A percentile compares a stretch with the other conserved stretches of the same genome.
phyloP scores from a whole-genome alignment of 2,888 invertebrate species.

The Nysson spinosus region DNA sequence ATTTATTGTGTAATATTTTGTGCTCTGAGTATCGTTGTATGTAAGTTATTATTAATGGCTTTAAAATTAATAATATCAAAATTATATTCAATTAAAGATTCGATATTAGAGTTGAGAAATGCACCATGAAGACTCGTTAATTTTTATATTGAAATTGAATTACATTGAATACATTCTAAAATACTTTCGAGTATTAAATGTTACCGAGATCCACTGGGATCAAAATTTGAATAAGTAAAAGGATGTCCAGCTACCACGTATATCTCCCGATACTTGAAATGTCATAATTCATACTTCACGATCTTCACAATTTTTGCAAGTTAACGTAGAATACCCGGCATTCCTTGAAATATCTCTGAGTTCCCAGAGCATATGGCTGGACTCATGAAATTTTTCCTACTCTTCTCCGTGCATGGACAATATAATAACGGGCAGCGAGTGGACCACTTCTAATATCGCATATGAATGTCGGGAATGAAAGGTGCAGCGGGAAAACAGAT shows the following conservation, averaged over 20 bases:
- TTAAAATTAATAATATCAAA: no score
- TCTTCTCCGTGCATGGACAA: background rate
- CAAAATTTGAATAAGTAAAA: no score
- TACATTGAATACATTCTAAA: background rate
- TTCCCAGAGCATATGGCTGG: background rate
- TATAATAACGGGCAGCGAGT: slow-evolving; percentile 34
- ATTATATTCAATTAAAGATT: no score
- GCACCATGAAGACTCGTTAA: no score
- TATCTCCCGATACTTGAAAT: background rate
- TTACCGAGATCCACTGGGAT: no score
- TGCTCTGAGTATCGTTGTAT: no score
- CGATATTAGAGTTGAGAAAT: no score
- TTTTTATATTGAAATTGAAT: background rate
- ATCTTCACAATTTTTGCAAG: background rate
- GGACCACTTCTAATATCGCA: slow-evolving; percentile 46
- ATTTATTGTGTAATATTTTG: no score
- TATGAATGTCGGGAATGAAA: slow-evolving; percentile 23
- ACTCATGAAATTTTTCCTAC: slow-evolving; percentile 16
- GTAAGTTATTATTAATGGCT: no score
- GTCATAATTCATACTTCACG: background rate
- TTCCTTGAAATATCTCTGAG: slow-evolving; percentile 5
- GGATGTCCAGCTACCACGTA: background rate
- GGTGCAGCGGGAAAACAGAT: slow-evolving; percentile 33
- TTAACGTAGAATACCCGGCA: background rate
- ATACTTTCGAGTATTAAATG: no score